Base-by-base conservation (phyloP, 2,797 vertebrate species). In the Chelmon rostratus region DNA sequence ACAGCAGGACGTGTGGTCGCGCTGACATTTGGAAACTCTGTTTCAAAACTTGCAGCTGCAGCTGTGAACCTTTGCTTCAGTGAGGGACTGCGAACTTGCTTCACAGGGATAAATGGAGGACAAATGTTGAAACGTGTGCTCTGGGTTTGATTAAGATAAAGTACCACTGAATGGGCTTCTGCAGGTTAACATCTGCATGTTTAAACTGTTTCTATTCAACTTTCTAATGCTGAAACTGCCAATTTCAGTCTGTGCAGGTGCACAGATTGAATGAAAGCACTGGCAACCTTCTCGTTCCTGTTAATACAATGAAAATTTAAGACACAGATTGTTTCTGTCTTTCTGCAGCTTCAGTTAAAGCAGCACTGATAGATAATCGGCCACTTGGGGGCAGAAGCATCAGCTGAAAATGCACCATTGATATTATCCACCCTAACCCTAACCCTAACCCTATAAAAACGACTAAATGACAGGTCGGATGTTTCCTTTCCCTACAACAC, bases 1-100 rank as follows among this genome's bases (percentile, higher is more conserved):
- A 3, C 53, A 25, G 59, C 68, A 62, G 23, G n/a, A 21, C 53
- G 53, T 83, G 73, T 77, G 83, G 79, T 76, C 83, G 3, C 69
- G 46, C 8, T 40, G 35, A 40, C 70, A 6, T 59, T 77, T 35
- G 11, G 25, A 59, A 49, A n/a, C 42, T 3, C 1, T 6, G 49
- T 37, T 59, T 47, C 4, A 47, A 44, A 50, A 57, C 21, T 16
- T 31, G 19, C 42, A 49, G 44, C 23, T 35, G n/a, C n/a, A 15
- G 28, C 28, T 37, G 3, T 16, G 40, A 61, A 21, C 19, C 4
- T 16, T n/a, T 18, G 6, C 35, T 67, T 38, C 21, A 31, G 0
- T 64, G 40, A 57, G 2, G 21, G 25, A 38, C 54, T 19, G 19
- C 25, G 31, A 38, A 25, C 15, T 13, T 19, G 49, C n/a, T 50